Conservation (phyloP, 2,888 invertebrate species). For the Scaptomyza tumidula region DNA sequence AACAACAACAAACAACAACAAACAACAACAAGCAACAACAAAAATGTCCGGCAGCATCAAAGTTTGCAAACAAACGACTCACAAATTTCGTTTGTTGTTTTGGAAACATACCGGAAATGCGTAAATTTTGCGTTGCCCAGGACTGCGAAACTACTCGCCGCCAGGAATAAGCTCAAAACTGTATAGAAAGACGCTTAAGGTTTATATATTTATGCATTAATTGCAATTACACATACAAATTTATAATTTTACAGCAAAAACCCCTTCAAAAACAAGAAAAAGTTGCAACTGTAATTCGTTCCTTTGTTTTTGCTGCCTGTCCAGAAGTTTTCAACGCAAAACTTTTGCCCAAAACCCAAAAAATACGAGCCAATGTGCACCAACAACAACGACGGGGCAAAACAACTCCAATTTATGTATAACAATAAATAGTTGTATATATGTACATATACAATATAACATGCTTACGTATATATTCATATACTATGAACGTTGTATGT, state of each 20-base stretch:
- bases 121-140: constrained; percentile 64
- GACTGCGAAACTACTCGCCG: constrained; percentile 61
- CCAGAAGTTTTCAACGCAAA: constrained; percentile 59
- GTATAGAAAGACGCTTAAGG: constrained; percentile 12
- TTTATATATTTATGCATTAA: constrained; percentile 8
- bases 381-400: constrained; percentile 27
- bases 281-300: constrained; percentile 68
- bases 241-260: constrained; percentile 36
- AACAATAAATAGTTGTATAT: constrained; percentile 26
- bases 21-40: constrained; percentile 16
- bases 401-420: constrained; percentile 21
- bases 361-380: constrained; percentile 36
- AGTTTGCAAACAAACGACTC: constrained; percentile 46
- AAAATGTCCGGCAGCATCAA: constrained; percentile 35
- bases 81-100: constrained; percentile 42
- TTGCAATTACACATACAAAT: constrained; percentile 1
- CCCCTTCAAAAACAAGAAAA: constrained; percentile 43
- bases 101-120: constrained; percentile 73
- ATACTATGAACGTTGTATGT: constrained; percentile 18
- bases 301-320: constrained; percentile 69
- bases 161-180: constrained; percentile 37
- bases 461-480: constrained; percentile 16
- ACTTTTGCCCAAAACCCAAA: constrained; percentile 62
- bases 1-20: constrained; percentile 29
- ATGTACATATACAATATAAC: constrained; percentile 19